Evolutionary conservation across 2,888 invertebrate genomes (phyloP).

Genomic region (Macrophya alboannulata): DNA sequence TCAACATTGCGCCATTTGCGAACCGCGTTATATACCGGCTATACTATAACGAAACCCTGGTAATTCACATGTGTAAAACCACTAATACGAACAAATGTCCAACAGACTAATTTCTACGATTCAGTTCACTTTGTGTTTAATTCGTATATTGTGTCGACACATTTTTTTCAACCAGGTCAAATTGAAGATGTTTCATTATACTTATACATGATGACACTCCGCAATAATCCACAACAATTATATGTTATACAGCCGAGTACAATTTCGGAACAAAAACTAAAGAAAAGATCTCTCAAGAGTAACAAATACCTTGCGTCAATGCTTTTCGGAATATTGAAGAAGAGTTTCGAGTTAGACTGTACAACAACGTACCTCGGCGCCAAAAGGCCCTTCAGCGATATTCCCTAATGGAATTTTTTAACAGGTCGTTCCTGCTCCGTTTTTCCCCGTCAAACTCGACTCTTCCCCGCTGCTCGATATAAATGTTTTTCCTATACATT

Average conservation of each 20-base stretch:
- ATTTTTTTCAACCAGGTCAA: background rate
- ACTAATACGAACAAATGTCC: background rate
- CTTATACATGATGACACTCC: background rate
- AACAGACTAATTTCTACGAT: background rate
- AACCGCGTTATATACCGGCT: constrained; percentile 11
- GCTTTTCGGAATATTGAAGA: background rate
- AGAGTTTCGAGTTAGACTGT: constrained; percentile 39
- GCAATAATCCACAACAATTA: background rate
- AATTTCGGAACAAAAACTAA: background rate
- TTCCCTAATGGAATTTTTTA: constrained; percentile 54
- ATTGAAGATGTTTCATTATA: background rate
- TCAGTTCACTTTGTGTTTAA: background rate
- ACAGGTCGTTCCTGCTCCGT: constrained; percentile 35
- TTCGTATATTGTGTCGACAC: background rate
- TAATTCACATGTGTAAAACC: background rate
- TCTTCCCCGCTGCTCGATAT: background rate
- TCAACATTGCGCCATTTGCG: constrained; percentile 31
- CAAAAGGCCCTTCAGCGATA: constrained; percentile 45
- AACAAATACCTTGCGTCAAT: constrained; percentile 11
- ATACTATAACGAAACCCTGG: background rate
- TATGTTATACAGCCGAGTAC: background rate
- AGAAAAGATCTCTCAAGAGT: background rate
- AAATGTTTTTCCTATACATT: background rate
- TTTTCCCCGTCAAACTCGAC: constrained; percentile 24
- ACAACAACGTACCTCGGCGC: background rate